A percentile compares a stretch with the other conserved stretches of the same genome.
Evolutionary conservation across 2,888 invertebrate species (phyloP).

Genomic region (Cantharis rustica): DNA sequence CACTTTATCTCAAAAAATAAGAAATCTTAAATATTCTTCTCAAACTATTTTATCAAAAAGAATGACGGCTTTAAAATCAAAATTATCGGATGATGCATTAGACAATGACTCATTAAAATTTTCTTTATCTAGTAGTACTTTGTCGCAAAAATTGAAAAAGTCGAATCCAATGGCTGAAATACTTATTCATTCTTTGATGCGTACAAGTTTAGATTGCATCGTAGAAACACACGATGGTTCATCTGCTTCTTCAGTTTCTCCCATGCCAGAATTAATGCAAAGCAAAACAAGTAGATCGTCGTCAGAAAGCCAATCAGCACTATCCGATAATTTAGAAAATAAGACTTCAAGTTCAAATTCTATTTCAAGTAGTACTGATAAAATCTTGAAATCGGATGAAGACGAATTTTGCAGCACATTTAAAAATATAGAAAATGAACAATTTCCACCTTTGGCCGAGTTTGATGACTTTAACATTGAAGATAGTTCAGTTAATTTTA

Average conservation of each 20-base stretch:
- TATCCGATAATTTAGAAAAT: constrained; percentile 47
- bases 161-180: constrained; percentile 68
- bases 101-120: constrained; percentile 54
- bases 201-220: constrained; percentile 64
- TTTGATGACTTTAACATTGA: constrained; percentile 28
- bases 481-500: constrained; percentile 8
- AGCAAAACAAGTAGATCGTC: not conserved
- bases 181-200: constrained; percentile 68
- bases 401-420: constrained; percentile 66
- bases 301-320: constrained; percentile 37
- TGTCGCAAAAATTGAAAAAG: constrained; percentile 56
- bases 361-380: constrained; percentile 40
- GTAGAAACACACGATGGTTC: constrained; percentile 55
- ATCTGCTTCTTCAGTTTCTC: constrained; percentile 8
- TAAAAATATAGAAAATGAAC: constrained; percentile 54
- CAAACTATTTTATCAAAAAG: constrained; percentile 66
- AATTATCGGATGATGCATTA: constrained; percentile 59
- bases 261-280: not conserved
- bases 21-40: constrained; percentile 66
- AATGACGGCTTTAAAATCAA: constrained; percentile 64
- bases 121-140: constrained; percentile 55
- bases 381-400: constrained; percentile 46
- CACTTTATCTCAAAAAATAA: constrained; percentile 63
- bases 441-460: constrained; percentile 32
- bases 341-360: constrained; percentile 23